phyloP scores from a whole-genome alignment of 1,140 invertebrate genomes.

The Sminthurides bifidus region DNA sequence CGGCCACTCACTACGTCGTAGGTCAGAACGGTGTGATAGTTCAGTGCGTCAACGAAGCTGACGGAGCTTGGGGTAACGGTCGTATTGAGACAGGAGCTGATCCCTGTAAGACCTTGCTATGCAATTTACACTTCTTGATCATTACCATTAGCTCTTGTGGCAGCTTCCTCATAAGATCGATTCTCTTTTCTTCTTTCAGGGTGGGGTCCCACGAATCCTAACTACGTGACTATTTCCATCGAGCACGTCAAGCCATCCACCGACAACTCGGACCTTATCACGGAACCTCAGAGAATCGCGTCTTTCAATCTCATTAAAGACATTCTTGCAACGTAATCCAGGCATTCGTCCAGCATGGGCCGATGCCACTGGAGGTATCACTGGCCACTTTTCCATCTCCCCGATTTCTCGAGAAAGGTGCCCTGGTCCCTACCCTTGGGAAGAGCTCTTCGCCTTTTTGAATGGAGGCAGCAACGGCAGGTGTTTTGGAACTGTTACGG shows the following conservation, averaged over 20 bases:
- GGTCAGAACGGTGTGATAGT: conserved; percentile 20
- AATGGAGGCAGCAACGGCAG: not conserved
- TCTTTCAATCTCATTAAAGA: conserved; percentile 17
- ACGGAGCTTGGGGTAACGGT: conserved; percentile 26
- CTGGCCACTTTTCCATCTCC: conserved; percentile 24
- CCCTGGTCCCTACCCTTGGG: conserved; percentile 27
- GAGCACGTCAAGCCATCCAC: conserved; percentile 24
- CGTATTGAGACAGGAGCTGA: conserved; percentile 26
- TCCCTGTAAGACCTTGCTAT: no score
- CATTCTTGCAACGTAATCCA: conserved; percentile 18
- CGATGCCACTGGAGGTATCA: conserved; percentile 17
- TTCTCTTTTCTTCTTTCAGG: no score
- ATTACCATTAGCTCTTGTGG: no score
- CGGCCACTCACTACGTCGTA: conserved; percentile 19
- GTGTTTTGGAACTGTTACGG: conserved; percentile 20
- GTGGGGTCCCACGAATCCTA: conserved; percentile 20
- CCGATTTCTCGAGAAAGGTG: conserved; percentile 16
- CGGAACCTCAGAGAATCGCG: conserved; percentile 12
- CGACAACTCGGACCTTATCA: conserved; percentile 23
- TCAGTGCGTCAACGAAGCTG: conserved; percentile 18
- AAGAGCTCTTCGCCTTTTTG: conserved; percentile 9
- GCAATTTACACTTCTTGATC: no score
- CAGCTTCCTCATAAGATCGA: no score
- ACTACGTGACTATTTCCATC: conserved; percentile 24
- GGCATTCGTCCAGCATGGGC: conserved; percentile 18